These are phyloP conservation scores for Lysandra bellargus DNA, from an alignment of 2,888 invertebrate genomes.

Conservation along the genomic window DNA sequence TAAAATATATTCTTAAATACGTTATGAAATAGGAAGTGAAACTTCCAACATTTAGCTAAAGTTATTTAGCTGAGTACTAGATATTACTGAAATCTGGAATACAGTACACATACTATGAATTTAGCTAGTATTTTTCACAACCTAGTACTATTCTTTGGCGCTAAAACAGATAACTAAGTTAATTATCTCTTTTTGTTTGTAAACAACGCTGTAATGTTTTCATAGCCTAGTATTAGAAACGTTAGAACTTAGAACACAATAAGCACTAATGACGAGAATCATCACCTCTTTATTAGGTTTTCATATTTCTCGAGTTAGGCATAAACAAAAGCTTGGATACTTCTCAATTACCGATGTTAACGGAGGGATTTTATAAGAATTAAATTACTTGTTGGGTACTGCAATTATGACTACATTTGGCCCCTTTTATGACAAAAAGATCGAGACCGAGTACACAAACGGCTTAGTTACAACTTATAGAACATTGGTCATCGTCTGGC, in stretches of 20 bases:
- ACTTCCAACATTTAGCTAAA: no score
- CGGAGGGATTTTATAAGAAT: not conserved
- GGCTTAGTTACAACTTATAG: no score
- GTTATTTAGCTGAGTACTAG: no score
- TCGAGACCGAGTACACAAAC: no score
- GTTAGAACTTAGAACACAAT: not conserved
- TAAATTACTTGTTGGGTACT: not conserved
- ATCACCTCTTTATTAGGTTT: not conserved
- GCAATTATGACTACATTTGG: no score
- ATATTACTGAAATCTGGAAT: not conserved
- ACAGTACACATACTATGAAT: not conserved
- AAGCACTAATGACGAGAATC: not conserved
- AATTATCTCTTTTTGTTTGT: not conserved
- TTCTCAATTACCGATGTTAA: no score
- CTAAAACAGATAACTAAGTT: not conserved
- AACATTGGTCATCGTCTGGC: no score
- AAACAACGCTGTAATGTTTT: not conserved
- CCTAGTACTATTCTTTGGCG: not conserved
- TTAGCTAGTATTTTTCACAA: not conserved
- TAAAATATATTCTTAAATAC: no score
- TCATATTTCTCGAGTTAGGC: not conserved
- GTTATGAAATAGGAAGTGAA: no score
- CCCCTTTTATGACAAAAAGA: no score
- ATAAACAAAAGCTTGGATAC: not conserved
- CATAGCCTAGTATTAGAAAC: not conserved